Conservation (phyloP, 2,113 vertebrate species). For the Xenopus borealis region DNA sequence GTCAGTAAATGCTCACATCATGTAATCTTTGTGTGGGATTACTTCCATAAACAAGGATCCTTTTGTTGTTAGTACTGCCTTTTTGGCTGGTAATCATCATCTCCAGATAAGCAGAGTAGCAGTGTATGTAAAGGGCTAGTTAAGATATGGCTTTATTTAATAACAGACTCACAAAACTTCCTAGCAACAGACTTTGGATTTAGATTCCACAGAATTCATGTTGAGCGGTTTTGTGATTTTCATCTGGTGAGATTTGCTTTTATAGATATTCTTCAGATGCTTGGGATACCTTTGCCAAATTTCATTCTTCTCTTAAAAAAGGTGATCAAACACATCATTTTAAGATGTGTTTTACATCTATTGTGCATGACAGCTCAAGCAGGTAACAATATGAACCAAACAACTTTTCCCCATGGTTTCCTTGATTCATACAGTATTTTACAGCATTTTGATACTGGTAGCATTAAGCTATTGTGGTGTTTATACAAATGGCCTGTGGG, state of each 20-base stretch:
- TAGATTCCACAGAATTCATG: neutral
- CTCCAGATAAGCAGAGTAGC: constrained; percentile 11
- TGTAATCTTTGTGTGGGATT: no score
- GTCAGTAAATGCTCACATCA: no score
- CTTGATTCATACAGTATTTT: no score
- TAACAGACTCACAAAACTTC: constrained; percentile 22
- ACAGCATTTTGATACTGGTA: no score
- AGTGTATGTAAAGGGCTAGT: constrained; percentile 12
- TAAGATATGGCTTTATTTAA: constrained; percentile 30
- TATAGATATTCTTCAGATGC: constrained; percentile 19
- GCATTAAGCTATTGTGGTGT: no score
- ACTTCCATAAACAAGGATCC: no score
- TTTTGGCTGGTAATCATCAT: constrained; percentile 10
- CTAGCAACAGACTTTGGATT: constrained; percentile 30
- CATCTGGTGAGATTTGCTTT: constrained; percentile 26
- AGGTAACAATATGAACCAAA: no score
- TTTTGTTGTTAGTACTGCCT: neutral
- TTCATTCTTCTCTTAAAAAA: neutral
- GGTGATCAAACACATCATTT: no score
- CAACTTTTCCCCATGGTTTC: no score
- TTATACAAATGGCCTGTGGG: no score
- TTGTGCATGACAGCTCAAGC: no score
- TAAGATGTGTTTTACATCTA: no score
- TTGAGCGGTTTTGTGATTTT: constrained; percentile 25
- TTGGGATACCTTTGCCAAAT: constrained; percentile 16